A percentile compares a stretch with the other conserved stretches of the same genome.
These are phyloP conservation scores for Aelia acuminata DNA, from an alignment of 2,888 invertebrate genomes.

Conservation along the genomic window DNA sequence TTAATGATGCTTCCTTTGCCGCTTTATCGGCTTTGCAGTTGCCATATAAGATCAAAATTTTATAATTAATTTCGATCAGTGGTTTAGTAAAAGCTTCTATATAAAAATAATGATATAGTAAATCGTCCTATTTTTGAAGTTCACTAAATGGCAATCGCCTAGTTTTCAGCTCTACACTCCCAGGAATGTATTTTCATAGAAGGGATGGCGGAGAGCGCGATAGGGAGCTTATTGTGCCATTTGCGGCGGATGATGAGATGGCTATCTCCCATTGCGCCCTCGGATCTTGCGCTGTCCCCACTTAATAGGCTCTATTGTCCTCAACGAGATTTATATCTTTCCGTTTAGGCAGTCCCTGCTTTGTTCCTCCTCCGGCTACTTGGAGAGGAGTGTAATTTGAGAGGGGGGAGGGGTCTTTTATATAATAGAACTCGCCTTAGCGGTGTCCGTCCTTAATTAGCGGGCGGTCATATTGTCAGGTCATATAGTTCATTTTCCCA, in stretches of 20 bases:
- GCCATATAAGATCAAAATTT: too few species aligned
- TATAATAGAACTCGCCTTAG: slow-evolving; percentile 9
- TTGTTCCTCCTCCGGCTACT: slow-evolving; percentile 28
- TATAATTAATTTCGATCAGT: too few species aligned
- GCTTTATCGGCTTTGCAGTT: too few species aligned
- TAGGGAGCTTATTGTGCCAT: slow-evolving; percentile 29
- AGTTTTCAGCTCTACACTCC: neutral
- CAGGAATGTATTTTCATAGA: slow-evolving; percentile 1
- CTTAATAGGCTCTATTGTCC: slow-evolving; percentile 37
- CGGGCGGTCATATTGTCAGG: neutral
- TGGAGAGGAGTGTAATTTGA: slow-evolving; percentile 10
- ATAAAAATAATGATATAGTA: too few species aligned
- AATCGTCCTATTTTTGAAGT: neutral
- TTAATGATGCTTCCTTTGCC: too few species aligned
- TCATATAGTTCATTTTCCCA: neutral
- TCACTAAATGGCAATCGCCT: neutral
- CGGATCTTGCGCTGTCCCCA: slow-evolving; percentile 26
- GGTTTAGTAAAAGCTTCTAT: too few species aligned
- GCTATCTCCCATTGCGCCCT: slow-evolving; percentile 22
- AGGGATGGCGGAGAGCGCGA: neutral
- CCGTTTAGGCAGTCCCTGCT: slow-evolving; percentile 2
- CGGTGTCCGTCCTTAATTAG: slow-evolving; percentile 13
- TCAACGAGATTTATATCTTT: slow-evolving; percentile 27
- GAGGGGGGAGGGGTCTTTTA: neutral
- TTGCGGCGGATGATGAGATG: slow-evolving; percentile 32